Conservation (phyloP, 2,797 vertebrate genomes). For the Notolepis coatsorum region DNA sequence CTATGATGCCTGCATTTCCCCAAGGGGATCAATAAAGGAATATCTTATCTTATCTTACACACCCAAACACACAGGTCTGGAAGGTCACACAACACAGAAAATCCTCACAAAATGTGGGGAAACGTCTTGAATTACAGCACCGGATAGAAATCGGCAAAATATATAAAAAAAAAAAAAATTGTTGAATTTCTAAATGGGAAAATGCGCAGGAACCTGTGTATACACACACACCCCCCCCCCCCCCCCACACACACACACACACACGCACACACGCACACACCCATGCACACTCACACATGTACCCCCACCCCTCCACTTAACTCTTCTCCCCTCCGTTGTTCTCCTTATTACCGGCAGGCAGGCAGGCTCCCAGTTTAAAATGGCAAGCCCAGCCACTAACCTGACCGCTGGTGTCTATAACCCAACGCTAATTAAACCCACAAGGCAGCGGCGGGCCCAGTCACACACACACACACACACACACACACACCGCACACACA, state of each 20-base stretch:
- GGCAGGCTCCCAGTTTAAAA: constrained; percentile 68
- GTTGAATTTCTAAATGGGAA: too few relatives aligned
- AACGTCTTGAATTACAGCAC: too few relatives aligned
- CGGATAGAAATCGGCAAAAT: too few relatives aligned
- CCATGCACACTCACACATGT: constrained; percentile 36
- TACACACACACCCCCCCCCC: constrained; percentile 2
- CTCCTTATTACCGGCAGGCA: constrained; percentile 67
- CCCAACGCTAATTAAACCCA: constrained; percentile 78
- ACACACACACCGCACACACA: constrained; percentile 24
- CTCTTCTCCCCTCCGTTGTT: constrained; percentile 51
- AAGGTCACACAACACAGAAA: background rate
- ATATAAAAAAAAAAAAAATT: too few relatives aligned
- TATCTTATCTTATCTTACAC: too few relatives aligned
- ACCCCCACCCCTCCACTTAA: constrained; percentile 48
- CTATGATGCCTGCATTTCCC: too few relatives aligned
- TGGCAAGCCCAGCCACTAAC: constrained; percentile 70
- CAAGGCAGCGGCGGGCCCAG: constrained; percentile 71
- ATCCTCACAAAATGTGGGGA: too few relatives aligned
- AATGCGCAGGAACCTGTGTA: background rate
- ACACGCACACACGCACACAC: constrained; percentile 23
- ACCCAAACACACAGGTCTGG: background rate
- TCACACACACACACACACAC: constrained; percentile 44
- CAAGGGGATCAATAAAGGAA: too few relatives aligned
- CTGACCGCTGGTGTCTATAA: constrained; percentile 67
- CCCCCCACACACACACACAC: constrained; percentile 31